A percentile compares a stretch with the other conserved stretches of the same genome.
These are phyloP conservation scores for Tringa solitaria DNA, from an alignment of 2,113 vertebrate species.

Conservation along the genomic window DNA sequence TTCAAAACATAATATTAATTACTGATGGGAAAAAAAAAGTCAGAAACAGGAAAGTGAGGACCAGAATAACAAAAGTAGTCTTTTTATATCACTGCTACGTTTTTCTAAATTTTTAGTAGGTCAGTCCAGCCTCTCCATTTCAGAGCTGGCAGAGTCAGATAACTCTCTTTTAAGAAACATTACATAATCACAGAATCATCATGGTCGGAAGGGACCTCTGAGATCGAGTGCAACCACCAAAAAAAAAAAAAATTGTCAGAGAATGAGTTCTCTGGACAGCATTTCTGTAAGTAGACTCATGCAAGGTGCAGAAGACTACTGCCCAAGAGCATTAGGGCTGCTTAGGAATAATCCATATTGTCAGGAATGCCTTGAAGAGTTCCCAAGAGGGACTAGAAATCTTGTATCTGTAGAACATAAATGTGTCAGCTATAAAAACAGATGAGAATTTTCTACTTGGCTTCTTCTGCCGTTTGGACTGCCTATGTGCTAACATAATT, in stretches of 20 bases:
- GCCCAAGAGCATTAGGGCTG: background rate
- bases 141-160: background rate
- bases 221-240: no score
- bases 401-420: background rate
- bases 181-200: no score
- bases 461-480: background rate
- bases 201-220: no score
- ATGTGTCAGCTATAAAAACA: conserved; percentile 22
- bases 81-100: background rate
- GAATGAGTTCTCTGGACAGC: background rate
- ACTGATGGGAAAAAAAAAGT: background rate
- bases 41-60: background rate
- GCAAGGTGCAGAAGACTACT: background rate
- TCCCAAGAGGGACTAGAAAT: background rate
- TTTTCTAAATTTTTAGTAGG: background rate
- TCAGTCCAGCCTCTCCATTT: background rate
- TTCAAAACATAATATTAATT: background rate
- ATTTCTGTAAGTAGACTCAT: background rate
- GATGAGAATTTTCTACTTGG: background rate
- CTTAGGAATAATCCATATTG: background rate
- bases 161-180: background rate
- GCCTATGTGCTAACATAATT: background rate
- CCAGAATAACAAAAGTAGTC: background rate
- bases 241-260: background rate
- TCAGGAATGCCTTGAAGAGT: conserved; percentile 5